Base-by-base conservation (phyloP, 2,888 invertebrate species). In the Diploptera punctata region DNA sequence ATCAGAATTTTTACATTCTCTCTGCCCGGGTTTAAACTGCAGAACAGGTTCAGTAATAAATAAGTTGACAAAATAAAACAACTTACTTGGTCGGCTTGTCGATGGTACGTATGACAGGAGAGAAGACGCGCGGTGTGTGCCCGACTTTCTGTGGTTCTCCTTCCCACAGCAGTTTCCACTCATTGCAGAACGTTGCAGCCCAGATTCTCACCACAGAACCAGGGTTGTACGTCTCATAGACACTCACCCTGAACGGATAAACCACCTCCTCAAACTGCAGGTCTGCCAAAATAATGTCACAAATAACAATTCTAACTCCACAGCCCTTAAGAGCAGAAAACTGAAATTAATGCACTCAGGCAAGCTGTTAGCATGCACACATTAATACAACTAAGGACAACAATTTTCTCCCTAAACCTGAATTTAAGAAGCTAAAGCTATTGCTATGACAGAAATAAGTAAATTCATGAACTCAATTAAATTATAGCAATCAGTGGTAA, bases 191-290 rank as follows among this genome's bases (percentile, higher is more conserved):
- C 21, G 81, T 81, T 76, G 85, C 83, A 0, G 92, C 93, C 93
- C 93, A 94, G 73, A 95, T 91, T 75, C 93, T 87, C 19, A 94
- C 89, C 43, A 95, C 86, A 2, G 93, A 92, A 26, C 95, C 95
- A 0, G 95, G 94, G 82, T 94, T 94, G 79, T 92, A 95, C 0
- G 93, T 94, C 84, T 95, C 95, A 81, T 91, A 95, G 74, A 95
- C 87, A 1, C 89, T 89, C 70, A 95, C 87, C 78, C 89, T 86
- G 62, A 88, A 82, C 5, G 93, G 93, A 79, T 88, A 88, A 2
- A 93, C 92, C 65, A 88, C 84, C 75, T 84, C 85, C 79, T 89
- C 87, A 82, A 90, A 93, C 77, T 86, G 88, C 78, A 89, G 85
- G 84, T 90, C 91, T 90, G 76, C 76, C 79, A 78, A 72, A 52